These are phyloP conservation scores for Condylura cristata DNA, from an alignment of 2,113 vertebrate species.

Conservation along the genomic window DNA sequence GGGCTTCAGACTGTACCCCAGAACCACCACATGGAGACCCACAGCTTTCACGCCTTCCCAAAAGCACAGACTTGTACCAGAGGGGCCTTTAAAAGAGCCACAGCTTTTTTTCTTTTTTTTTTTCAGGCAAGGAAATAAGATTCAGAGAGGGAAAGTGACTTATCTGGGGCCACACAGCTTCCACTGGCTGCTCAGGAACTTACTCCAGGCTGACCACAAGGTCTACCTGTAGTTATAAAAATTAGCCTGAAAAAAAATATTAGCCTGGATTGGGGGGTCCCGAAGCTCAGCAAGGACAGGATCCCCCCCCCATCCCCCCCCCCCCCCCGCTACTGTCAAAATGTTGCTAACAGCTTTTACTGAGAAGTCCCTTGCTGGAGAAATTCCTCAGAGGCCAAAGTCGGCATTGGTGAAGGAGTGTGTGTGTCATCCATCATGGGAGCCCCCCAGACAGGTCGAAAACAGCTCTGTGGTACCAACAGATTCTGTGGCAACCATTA, in stretches of 20 bases:
- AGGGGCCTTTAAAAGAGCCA: background rate
- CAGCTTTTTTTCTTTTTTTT: background rate
- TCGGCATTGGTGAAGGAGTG: background rate
- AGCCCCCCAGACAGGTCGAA: background rate
- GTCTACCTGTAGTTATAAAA: background rate
- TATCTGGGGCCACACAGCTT: background rate
- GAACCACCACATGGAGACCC: background rate
- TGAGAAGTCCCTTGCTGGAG: background rate
- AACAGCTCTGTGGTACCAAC: background rate
- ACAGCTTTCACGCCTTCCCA: background rate
- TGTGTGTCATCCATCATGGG: background rate
- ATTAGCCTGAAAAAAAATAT: too few species aligned
- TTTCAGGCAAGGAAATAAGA: background rate
- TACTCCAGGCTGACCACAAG: background rate
- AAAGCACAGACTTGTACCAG: background rate
- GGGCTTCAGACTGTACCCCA: background rate
- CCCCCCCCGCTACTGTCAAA: background rate
- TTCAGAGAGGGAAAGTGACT: background rate
- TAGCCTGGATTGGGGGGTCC: background rate
- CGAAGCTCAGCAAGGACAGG: background rate
- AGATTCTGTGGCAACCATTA: background rate
- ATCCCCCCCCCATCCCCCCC: rapidly evolving
- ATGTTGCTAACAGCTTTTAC: background rate
- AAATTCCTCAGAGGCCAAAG: background rate
- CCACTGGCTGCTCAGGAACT: background rate